Percentiles rank a stretch among this genome's conserved stretches.
These are phyloP conservation scores for Epinephelus cyanopodus DNA, from an alignment of 2,113 vertebrate genomes.

Conservation along the genomic window DNA sequence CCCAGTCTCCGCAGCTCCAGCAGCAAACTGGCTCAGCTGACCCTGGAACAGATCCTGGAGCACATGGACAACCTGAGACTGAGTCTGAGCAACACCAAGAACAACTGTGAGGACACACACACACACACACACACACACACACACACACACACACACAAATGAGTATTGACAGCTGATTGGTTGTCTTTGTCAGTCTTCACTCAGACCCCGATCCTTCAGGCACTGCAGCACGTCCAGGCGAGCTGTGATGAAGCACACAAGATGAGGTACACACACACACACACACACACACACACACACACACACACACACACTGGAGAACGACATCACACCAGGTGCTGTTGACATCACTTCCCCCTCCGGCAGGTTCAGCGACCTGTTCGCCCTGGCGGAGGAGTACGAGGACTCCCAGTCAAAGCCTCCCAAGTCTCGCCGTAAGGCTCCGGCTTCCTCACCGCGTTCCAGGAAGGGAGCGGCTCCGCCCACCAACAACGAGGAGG, in stretches of 20 bases:
- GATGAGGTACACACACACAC: slow-evolving; percentile 88
- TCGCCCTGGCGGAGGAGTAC: slow-evolving; percentile 93
- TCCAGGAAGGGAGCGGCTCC: slow-evolving; percentile 89
- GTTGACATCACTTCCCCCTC: background rate
- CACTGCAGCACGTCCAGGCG: slow-evolving; percentile 95
- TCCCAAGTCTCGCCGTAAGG: slow-evolving; percentile 92
- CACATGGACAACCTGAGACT: slow-evolving; percentile 94
- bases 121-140: background rate
- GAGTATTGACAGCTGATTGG: background rate
- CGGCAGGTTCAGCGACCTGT: slow-evolving; percentile 93
- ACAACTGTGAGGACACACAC: slow-evolving; percentile 78
- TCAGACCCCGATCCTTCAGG: slow-evolving; percentile 96
- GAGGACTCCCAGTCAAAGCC: slow-evolving; percentile 93
- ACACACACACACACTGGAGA: background rate
- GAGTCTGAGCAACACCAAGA: slow-evolving; percentile 93
- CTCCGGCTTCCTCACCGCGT: slow-evolving; percentile 88
- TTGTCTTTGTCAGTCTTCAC: slow-evolving; percentile 87
- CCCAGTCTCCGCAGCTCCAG: slow-evolving; percentile 93
- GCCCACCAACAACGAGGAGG: slow-evolving; percentile 91
- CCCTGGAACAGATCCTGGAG: slow-evolving; percentile 96
- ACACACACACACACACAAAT: slow-evolving; percentile 20
- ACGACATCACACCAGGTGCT: too few species aligned
- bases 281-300: background rate
- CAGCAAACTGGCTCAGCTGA: slow-evolving; percentile 96
- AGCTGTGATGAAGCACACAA: slow-evolving; percentile 97